Evolutionary conservation across 1,140 invertebrate species (phyloP).

Genomic region (Dreissena rostriformis): DNA sequence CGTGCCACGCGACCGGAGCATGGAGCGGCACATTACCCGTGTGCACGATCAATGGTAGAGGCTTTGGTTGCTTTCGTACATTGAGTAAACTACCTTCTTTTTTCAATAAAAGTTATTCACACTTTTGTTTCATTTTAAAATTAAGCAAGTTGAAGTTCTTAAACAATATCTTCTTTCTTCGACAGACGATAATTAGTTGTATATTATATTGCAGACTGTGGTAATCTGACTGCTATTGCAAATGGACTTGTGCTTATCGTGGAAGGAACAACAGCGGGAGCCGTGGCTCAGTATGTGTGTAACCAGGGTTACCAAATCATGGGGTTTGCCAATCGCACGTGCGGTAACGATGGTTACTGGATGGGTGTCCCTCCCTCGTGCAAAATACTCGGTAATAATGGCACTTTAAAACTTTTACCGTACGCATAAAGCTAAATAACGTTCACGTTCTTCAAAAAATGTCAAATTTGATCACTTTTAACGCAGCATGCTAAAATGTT

Average conservation of each 20-base stretch:
- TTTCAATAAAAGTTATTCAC: no score
- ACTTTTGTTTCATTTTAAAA: no score
- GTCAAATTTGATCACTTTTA: no score
- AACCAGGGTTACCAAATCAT: background rate
- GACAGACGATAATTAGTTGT: background rate
- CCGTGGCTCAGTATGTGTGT: background rate
- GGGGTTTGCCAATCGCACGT: background rate
- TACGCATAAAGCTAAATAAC: no score
- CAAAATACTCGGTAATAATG: background rate
- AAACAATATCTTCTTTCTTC: no score
- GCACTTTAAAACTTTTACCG: background rate
- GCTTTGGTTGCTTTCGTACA: no score
- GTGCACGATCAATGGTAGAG: slow-evolving; percentile 18
- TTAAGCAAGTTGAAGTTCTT: no score
- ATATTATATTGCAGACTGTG: background rate
- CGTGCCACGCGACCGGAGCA: slow-evolving; percentile 8
- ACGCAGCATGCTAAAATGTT: no score
- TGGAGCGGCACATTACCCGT: slow-evolving; percentile 30
- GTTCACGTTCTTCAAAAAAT: no score
- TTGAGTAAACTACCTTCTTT: no score
- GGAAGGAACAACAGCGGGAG: background rate
- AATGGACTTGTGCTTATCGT: background rate
- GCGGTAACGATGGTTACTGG: background rate
- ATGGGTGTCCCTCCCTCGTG: background rate
- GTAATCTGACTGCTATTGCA: background rate